Percentiles rank a stretch among this genome's conserved stretches.
phyloP scores from a whole-genome alignment of 2,888 invertebrate genomes.

The Adineta ricciae region DNA sequence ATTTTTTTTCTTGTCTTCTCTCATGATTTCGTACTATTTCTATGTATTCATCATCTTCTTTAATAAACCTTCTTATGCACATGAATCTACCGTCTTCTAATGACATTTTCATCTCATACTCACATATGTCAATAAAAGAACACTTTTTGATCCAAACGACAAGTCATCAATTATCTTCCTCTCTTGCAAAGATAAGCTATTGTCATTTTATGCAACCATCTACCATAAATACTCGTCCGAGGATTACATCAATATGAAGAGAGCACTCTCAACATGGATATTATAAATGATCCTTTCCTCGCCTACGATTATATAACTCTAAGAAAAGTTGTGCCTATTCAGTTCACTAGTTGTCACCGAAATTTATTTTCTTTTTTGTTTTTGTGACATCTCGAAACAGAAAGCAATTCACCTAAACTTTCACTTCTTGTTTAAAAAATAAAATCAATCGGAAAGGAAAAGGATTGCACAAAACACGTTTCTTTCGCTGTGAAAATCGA shows the following conservation, averaged over 20 bases:
- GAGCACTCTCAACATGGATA: not conserved
- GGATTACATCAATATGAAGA: not conserved
- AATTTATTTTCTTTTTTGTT: too few relatives aligned
- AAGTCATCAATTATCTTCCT: not conserved
- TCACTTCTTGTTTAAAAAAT: not conserved
- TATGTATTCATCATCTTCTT: not conserved
- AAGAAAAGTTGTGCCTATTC: not conserved
- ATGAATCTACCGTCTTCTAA: not conserved
- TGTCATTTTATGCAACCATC: not conserved
- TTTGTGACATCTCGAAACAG: too few relatives aligned
- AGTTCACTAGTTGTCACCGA: too few relatives aligned
- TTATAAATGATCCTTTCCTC: not conserved
- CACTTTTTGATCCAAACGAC: not conserved
- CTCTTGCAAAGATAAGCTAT: not conserved
- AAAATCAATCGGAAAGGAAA: not conserved
- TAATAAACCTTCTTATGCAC: not conserved
- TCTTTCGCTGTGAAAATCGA: too few relatives aligned
- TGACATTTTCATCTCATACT: not conserved
- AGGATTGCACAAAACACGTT: not conserved
- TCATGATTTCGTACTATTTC: not conserved
- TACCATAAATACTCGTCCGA: not conserved
- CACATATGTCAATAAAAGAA: not conserved
- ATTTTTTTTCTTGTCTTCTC: not conserved
- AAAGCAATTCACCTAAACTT: not conserved
- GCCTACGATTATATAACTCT: not conserved